Percentiles rank a stretch among this genome's conserved stretches.
phyloP scores from a whole-genome alignment of 2,113 vertebrate species.

The Varanus komodoensis region DNA sequence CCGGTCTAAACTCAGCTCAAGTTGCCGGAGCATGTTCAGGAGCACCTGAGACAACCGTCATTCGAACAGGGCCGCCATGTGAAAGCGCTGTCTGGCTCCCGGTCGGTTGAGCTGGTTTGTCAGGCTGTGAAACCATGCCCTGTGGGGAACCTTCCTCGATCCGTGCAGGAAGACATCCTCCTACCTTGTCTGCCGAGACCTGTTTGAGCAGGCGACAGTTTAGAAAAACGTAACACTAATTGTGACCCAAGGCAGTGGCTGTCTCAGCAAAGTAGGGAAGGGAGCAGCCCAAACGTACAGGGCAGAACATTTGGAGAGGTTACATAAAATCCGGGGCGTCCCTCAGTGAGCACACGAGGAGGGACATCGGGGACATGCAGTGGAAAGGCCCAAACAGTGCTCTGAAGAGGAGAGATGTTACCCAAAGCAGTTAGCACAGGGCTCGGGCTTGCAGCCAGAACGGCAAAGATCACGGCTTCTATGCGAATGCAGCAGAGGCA shows the following conservation, averaged over 20 bases:
- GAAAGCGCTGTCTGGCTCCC: background rate
- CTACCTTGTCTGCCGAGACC: background rate
- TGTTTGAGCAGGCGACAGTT: background rate
- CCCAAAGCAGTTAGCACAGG: background rate
- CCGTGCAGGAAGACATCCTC: no score
- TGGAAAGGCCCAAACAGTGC: no score
- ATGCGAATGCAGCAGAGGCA: background rate
- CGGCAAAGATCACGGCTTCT: background rate
- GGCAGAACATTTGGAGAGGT: background rate
- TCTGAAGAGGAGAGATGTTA: background rate
- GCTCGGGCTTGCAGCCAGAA: background rate
- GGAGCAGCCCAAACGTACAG: background rate
- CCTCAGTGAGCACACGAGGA: no score
- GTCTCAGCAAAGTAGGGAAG: no score
- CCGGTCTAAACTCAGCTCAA: no score
- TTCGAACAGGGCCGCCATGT: background rate
- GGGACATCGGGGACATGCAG: no score
- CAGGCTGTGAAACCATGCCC: background rate
- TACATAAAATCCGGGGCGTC: background rate
- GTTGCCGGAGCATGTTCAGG: background rate
- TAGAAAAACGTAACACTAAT: no score
- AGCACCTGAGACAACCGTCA: background rate
- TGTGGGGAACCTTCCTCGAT: background rate
- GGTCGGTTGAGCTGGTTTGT: background rate
- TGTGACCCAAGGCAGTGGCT: background rate